A percentile compares a stretch with the other conserved stretches of the same genome.
Evolutionary conservation across 2,113 vertebrate genomes (phyloP).

Genomic region (Peromyscus polionotus): DNA sequence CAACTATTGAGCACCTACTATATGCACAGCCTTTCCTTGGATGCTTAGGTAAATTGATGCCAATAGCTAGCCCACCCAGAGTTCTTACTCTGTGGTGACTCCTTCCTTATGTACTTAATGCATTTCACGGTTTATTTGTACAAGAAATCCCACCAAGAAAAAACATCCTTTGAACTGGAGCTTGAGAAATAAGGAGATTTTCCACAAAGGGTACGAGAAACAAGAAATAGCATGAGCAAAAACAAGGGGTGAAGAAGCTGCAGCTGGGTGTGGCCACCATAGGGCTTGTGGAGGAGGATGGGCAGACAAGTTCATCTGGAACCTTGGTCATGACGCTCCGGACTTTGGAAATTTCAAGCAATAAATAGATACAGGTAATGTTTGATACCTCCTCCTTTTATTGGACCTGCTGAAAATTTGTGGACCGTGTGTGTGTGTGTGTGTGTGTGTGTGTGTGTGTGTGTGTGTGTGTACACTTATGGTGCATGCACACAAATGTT

Average conservation of each 20-base stretch:
- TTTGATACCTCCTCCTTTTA: constrained; percentile 2
- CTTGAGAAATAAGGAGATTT: neutral
- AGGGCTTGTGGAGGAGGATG: neutral
- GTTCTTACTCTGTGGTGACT: neutral
- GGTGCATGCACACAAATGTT: neutral
- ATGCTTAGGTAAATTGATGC: neutral
- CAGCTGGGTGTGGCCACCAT: neutral
- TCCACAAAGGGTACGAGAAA: neutral
- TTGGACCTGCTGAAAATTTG: neutral
- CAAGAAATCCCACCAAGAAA: constrained; percentile 36
- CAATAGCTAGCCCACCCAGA: neutral
- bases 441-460: neutral
- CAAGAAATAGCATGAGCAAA: neutral
- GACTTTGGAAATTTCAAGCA: neutral
- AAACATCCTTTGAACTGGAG: neutral
- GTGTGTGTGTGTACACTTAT: neutral
- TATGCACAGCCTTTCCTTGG: neutral
- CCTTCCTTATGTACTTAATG: neutral
- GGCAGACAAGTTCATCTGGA: neutral
- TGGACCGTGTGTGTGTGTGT: neutral
- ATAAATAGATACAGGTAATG: neutral
- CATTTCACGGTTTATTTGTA: constrained; percentile 10
- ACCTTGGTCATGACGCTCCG: neutral
- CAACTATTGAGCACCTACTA: neutral
- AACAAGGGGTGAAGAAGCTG: neutral